Evolutionary conservation across 2,888 invertebrate species (phyloP).

Genomic region (Drosophila yooni): DNA sequence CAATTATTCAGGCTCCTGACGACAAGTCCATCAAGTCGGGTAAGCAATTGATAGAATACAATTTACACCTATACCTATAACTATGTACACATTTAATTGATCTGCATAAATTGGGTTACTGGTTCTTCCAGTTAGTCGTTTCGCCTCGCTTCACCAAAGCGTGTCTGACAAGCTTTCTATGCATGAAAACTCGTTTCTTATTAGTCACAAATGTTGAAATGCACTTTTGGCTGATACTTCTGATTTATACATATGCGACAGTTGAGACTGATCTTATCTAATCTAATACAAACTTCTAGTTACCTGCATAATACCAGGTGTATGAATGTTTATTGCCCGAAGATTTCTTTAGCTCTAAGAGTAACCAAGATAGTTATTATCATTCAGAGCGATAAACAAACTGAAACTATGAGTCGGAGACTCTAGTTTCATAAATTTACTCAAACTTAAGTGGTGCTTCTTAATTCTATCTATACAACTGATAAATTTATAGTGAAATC

Average conservation of each 20-base stretch:
- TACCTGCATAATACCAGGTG: background rate
- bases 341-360: background rate
- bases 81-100: background rate
- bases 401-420: background rate
- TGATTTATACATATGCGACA: background rate
- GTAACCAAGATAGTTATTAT: background rate
- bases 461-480: background rate
- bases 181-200: background rate
- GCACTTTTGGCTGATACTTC: background rate
- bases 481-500: constrained; percentile 61
- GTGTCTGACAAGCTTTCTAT: constrained; percentile 8
- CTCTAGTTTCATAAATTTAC: background rate
- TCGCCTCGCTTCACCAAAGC: constrained; percentile 3
- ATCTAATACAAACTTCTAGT: background rate
- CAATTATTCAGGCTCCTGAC: constrained; percentile 84
- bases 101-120: background rate
- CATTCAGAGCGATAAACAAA: background rate
- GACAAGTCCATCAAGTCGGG: constrained; percentile 86
- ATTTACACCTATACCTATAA: background rate
- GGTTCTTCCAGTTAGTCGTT: background rate
- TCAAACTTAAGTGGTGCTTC: background rate
- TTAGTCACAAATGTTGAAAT: background rate
- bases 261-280: background rate
- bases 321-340: background rate
- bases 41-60: constrained; percentile 82